Percentiles rank a stretch among this genome's conserved stretches.
Conservation (phyloP, 2,113 vertebrate genomes). For the Oreochromis spilurus region DNA sequence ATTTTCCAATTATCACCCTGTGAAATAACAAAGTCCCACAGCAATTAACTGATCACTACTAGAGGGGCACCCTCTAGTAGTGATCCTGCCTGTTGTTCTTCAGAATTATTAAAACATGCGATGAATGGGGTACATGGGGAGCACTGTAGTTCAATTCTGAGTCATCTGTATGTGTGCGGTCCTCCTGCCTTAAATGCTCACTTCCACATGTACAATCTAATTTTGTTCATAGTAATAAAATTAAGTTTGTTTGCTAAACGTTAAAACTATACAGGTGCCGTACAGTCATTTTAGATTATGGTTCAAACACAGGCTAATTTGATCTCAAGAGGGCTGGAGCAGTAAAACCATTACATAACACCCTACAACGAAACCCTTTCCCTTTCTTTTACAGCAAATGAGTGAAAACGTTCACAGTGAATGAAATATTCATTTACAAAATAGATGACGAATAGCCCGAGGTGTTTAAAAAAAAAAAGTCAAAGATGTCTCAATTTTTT, state of each 20-base stretch:
- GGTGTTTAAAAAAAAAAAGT: neutral
- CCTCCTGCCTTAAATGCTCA: neutral
- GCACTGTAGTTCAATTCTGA: neutral
- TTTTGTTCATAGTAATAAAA: neutral
- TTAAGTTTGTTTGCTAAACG: neutral
- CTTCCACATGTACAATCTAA: neutral
- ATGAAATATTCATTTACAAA: neutral
- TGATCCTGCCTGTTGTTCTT: neutral
- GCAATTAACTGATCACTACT: neutral
- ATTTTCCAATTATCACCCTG: neutral
- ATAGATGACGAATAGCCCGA: neutral
- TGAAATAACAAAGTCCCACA: neutral
- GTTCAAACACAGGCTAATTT: neutral
- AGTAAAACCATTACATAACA: neutral
- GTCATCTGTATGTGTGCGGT: neutral
- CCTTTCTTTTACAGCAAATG: neutral
- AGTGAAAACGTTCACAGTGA: neutral
- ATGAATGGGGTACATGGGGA: neutral
- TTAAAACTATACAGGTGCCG: neutral
- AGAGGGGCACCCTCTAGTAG: neutral
- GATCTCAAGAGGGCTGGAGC: neutral
- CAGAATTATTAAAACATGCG: neutral
- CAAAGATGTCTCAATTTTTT: neutral
- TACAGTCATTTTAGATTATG: neutral
- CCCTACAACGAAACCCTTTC: neutral